phyloP scores from a whole-genome alignment of 1,140 invertebrate species.

The Papilio dardanus region DNA sequence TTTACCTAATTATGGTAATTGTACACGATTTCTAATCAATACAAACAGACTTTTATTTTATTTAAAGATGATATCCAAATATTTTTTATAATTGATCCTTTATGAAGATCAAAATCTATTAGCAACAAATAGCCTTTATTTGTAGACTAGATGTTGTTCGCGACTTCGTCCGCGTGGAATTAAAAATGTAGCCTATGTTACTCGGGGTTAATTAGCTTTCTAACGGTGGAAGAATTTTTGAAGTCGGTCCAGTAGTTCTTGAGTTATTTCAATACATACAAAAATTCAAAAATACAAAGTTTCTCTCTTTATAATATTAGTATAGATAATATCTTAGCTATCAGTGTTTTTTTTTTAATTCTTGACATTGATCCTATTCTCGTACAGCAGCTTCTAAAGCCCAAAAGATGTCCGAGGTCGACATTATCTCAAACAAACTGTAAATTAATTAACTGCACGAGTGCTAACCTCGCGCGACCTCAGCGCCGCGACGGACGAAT shows the following conservation, averaged over 20 bases:
- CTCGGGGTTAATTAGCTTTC: too few species aligned
- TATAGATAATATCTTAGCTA: not conserved
- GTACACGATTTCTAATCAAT: too few species aligned
- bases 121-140: not conserved
- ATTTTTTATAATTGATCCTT: too few species aligned
- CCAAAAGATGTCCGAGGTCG: not conserved
- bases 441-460: constrained; percentile 6
- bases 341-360: not conserved
- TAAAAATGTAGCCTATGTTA: too few species aligned
- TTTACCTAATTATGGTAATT: not conserved
- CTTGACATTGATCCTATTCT: not conserved
- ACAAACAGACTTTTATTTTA: not conserved
- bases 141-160: too few species aligned
- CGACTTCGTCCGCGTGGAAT: too few species aligned
- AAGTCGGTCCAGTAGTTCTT: too few species aligned
- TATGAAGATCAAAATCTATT: too few species aligned
- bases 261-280: too few species aligned
- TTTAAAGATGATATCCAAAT: not conserved
- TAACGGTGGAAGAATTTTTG: too few species aligned
- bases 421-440: not conserved
- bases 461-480: constrained; percentile 6
- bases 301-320: too few species aligned
- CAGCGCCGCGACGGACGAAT: constrained; percentile 1
- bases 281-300: too few species aligned
- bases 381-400: not conserved